Conservation (phyloP, 2,113 vertebrate genomes). For the Stigmatopora argus region DNA sequence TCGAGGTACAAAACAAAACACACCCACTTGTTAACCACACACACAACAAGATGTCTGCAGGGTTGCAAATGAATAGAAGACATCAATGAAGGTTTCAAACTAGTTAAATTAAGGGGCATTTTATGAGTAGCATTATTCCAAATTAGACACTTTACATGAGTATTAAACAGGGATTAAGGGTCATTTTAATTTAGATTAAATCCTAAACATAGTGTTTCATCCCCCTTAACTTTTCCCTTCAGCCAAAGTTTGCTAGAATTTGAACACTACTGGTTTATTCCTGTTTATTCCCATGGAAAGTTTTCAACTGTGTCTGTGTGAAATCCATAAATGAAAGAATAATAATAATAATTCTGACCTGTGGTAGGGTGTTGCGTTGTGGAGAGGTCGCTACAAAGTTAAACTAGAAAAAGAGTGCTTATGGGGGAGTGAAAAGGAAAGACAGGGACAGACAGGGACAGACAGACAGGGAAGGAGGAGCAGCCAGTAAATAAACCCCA, state of each 20-base stretch:
- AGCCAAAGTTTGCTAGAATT: too few species aligned
- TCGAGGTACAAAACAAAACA: too few species aligned
- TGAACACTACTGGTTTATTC: not conserved
- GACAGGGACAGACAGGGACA: conserved; percentile 5
- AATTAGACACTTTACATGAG: too few species aligned
- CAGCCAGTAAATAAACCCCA: conserved; percentile 31
- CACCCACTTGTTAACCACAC: too few species aligned
- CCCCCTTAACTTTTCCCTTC: not conserved
- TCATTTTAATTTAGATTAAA: too few species aligned
- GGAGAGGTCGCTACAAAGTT: conserved; percentile 60
- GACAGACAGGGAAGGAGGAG: conserved; percentile 12
- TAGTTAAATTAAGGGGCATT: too few species aligned
- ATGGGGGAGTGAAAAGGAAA: conserved; percentile 31
- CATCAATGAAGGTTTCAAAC: too few species aligned
- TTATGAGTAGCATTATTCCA: too few species aligned
- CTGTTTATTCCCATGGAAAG: not conserved
- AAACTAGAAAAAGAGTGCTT: conserved; percentile 49
- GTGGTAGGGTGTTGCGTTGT: conserved; percentile 58
- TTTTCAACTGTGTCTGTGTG: not conserved
- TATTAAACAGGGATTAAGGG: too few species aligned
- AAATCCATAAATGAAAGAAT: conserved; percentile 15
- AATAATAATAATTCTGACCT: conserved; percentile 69
- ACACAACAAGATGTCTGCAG: too few species aligned
- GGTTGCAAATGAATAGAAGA: too few species aligned
- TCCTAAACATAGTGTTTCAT: too few species aligned